Percentiles rank a stretch among this genome's conserved stretches.
These are phyloP conservation scores for Vannuccia rotundouncinata DNA, from an alignment of 2,888 invertebrate species.

Conservation along the genomic window DNA sequence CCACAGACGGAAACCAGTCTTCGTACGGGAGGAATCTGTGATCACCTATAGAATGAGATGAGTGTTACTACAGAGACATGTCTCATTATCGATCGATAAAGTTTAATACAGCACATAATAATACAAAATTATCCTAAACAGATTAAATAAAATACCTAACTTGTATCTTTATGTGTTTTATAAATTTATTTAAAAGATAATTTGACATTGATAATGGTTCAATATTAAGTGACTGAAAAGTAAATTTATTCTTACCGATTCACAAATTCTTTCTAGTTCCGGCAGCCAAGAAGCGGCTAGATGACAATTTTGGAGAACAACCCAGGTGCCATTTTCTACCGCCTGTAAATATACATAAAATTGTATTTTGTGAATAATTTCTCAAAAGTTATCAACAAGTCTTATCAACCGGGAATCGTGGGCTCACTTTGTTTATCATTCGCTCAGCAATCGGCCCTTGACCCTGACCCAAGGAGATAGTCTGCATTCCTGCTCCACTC, in stretches of 20 bases:
- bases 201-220: too few relatives aligned
- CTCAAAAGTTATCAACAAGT: too few relatives aligned
- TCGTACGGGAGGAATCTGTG: conserved; percentile 47
- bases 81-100: too few relatives aligned
- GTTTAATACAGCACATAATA: too few relatives aligned
- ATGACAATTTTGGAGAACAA: conserved; percentile 56
- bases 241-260: conserved; percentile 42
- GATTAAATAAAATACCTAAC: too few relatives aligned
- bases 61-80: not conserved
- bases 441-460: conserved; percentile 56
- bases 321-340: conserved; percentile 52
- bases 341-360: conserved; percentile 46
- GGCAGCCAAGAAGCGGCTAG: conserved; percentile 55
- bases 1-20: conserved; percentile 54
- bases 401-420: too few relatives aligned
- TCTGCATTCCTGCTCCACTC: conserved; percentile 47
- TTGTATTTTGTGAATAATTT: not conserved
- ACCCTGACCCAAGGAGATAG: conserved; percentile 56
- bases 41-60: conserved; percentile 45
- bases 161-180: too few relatives aligned
- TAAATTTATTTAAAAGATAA: too few relatives aligned
- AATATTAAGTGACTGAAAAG: too few relatives aligned
- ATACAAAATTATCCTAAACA: too few relatives aligned
- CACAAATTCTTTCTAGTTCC: conserved; percentile 54
- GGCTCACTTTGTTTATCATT: conserved; percentile 49